phyloP scores from a whole-genome alignment of 2,113 vertebrate species.

The Bujurquina vittata region DNA sequence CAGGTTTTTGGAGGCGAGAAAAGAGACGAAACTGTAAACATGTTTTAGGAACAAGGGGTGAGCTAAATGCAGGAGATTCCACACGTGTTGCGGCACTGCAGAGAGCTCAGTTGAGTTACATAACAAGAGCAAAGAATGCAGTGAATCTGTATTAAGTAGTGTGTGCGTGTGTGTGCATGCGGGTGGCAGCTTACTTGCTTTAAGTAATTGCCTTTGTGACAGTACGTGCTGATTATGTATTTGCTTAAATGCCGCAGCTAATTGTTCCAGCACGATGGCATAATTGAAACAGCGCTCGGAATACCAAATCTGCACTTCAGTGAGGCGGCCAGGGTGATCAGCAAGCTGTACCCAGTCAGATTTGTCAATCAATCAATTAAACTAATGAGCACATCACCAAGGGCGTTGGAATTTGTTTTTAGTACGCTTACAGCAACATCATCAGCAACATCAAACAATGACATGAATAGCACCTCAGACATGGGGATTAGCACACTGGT shows the following conservation, averaged over 20 bases:
- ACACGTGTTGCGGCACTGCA: conserved; percentile 44
- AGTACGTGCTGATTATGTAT: conserved; percentile 64
- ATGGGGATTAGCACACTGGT: neutral
- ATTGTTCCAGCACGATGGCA: conserved; percentile 66
- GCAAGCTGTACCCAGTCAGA: conserved; percentile 11
- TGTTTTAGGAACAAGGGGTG: neutral
- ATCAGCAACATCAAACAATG: conserved; percentile 1
- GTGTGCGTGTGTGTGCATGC: neutral
- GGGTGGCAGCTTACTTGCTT: conserved; percentile 46
- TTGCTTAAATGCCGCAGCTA: conserved; percentile 68
- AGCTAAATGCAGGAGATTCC: conserved; percentile 14
- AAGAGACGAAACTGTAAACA: neutral
- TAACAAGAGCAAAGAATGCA: conserved; percentile 36
- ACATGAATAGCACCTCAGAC: neutral
- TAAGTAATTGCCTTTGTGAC: conserved; percentile 71
- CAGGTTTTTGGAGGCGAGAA: neutral
- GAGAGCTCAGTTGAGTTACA: conserved; percentile 42
- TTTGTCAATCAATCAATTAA: conserved; percentile 53
- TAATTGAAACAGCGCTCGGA: conserved; percentile 44
- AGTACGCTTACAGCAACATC: neutral
- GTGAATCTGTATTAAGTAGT: neutral
- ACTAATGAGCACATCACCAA: conserved; percentile 37
- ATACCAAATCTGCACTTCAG: conserved; percentile 57
- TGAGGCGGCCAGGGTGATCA: neutral
- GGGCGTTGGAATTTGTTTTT: conserved; percentile 31